Conservation (phyloP, 1,140 invertebrate species). For the Drosophila kanapiae region DNA sequence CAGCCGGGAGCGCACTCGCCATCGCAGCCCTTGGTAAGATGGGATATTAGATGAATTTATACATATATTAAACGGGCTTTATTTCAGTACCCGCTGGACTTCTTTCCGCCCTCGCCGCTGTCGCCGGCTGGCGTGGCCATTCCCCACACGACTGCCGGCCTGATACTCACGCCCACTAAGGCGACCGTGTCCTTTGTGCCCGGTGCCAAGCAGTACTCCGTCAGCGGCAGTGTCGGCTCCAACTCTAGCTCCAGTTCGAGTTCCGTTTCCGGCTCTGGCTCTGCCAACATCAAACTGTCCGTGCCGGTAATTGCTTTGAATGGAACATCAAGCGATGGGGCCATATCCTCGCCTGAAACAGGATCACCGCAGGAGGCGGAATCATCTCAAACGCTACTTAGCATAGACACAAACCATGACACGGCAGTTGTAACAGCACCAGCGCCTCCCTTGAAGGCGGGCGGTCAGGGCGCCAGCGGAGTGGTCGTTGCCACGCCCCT, state of each 20-base stretch:
- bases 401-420: constrained; percentile 68
- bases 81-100: constrained; percentile 78
- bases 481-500: constrained; percentile 52
- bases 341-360: constrained; percentile 1
- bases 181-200: constrained; percentile 68
- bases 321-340: constrained; percentile 7
- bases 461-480: constrained; percentile 28
- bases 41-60: no score
- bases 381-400: constrained; percentile 54
- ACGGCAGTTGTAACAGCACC: neutral
- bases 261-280: constrained; percentile 1
- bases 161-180: constrained; percentile 75
- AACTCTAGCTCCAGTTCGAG: constrained; percentile 21
- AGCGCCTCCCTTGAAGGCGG: constrained; percentile 53
- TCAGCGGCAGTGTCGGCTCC: constrained; percentile 20
- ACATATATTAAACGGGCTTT: no score
- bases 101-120: constrained; percentile 68
- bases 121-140: constrained; percentile 67
- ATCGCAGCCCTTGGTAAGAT: constrained; percentile 86
- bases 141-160: constrained; percentile 44
- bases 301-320: constrained; percentile 26
- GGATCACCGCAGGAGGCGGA: constrained; percentile 5
- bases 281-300: constrained; percentile 14
- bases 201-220: constrained; percentile 56
- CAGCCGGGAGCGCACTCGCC: constrained; percentile 87